These are phyloP conservation scores for Cephonodes hylas DNA, from an alignment of 2,888 invertebrate genomes.

Conservation along the genomic window DNA sequence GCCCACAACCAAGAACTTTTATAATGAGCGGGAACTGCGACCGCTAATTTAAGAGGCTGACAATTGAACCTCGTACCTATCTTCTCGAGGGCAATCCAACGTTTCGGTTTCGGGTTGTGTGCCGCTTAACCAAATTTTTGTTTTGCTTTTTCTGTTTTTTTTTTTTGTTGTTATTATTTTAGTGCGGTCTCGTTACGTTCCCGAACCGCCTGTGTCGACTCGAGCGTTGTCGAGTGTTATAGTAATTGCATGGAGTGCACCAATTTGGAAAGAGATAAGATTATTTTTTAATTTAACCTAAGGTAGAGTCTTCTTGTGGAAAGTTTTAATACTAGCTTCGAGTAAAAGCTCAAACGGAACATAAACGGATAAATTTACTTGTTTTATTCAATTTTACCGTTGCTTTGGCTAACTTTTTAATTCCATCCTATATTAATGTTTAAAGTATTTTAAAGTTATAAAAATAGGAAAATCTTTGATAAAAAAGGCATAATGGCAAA, in stretches of 20 bases:
- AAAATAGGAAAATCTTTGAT: no score
- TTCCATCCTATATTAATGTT: no score
- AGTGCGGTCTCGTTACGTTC: conserved; percentile 55
- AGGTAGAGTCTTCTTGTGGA: background rate
- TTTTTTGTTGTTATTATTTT: conserved; percentile 58
- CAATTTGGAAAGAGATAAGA: background rate
- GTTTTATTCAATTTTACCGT: no score
- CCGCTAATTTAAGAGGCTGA: conserved; percentile 44
- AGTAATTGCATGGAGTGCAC: conserved; percentile 43
- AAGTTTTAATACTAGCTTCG: no score
- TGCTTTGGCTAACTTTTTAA: no score
- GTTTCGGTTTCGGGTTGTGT: conserved; percentile 70
- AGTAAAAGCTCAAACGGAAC: no score
- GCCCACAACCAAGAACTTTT: no score
- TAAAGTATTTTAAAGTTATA: no score
- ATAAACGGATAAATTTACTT: no score
- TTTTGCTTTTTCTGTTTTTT: conserved; percentile 45
- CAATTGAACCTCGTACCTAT: conserved; percentile 47
- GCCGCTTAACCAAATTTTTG: conserved; percentile 67
- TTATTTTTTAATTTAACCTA: background rate
- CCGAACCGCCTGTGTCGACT: conserved; percentile 37
- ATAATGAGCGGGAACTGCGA: no score
- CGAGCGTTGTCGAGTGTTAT: conserved; percentile 41
- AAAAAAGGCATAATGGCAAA: no score
- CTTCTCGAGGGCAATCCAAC: conserved; percentile 74